Evolutionary conservation across 2,888 invertebrate species (phyloP), one percentile per base, ranked within the genome.

Genomic region (Eilema griseolum): DNA sequence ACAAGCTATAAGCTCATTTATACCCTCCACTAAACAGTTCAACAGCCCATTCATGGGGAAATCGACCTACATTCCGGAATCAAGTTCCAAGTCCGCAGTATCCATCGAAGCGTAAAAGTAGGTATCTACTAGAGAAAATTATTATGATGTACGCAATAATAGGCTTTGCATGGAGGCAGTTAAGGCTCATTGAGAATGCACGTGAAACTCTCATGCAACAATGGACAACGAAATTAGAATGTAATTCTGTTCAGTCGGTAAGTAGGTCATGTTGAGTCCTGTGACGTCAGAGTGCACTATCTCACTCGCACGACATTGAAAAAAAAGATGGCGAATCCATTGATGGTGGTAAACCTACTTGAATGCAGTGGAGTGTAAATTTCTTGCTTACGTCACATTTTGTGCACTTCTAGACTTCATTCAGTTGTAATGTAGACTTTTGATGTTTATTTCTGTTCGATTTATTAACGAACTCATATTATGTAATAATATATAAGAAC

Each of bases 221-320:
- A 57, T 66, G 73, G 67, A 74, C 79, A 79, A 79, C 76, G 74
- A 73, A 76, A 82, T 82, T 76, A 81, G 74, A 80, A 80, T 80
- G 74, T 76, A 72, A 83, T 24, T 83, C 73, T 66, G 69, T 78
- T 74, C 74, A 66, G 26, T 75, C 77, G 66, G 72, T 81, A 88
- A 83, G 82, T 86, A 78, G 86, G 83, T 61, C 85, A 85, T 77
- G 82, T 74, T 75, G 74, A 77, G 74, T 83, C 87, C 86, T 67
- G 86, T 90, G 91, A 91, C 90, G 89, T 89, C 87, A 88, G 73
- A 80, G 64, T 86, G 84, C 87, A 85, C 82, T 83, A 66, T 83
- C 81, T 82, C 87, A 70, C 67, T 86, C 84, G 76, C 78, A 70
- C 77, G 52, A 69, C 69, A 68, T 69, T 64, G 69, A 71, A 71